Conservation (phyloP, 2,797 vertebrate species). For the Sebastes cheni region DNA sequence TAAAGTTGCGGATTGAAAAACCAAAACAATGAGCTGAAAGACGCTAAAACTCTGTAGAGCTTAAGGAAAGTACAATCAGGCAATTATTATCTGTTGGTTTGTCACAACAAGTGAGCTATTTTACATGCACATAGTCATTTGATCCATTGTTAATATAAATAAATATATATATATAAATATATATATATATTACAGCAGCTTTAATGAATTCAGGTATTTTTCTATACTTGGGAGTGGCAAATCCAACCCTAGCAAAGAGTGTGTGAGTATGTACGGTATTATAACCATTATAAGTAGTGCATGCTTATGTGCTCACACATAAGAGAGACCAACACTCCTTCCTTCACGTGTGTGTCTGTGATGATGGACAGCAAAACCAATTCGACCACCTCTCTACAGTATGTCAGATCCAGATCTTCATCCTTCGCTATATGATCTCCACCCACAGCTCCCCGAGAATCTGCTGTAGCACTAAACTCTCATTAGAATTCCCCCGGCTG, state of each 20-base stretch:
- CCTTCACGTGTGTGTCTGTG: not conserved
- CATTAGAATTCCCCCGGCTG: constrained; percentile 75
- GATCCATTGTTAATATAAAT: not conserved
- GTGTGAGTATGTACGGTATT: not conserved
- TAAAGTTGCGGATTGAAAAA: not conserved
- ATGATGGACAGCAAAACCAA: constrained; percentile 23
- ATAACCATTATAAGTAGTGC: not conserved
- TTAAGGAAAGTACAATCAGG: not conserved
- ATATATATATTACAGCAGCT: not conserved
- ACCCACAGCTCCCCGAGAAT: constrained; percentile 56
- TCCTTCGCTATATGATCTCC: constrained; percentile 52
- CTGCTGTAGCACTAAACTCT: constrained; percentile 63
- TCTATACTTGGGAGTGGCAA: not conserved
- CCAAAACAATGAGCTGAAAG: not conserved
- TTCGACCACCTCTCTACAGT: not conserved
- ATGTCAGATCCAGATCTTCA: constrained; percentile 43
- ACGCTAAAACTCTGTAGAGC: not conserved
- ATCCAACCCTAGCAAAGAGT: not conserved
- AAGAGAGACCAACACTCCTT: not conserved
- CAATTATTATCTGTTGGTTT: not conserved
- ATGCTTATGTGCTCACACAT: not conserved
- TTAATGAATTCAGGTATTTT: not conserved
- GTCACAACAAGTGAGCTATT: not conserved
- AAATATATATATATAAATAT: too few species aligned
- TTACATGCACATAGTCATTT: not conserved